Evolutionary conservation across 2,797 vertebrate species (phyloP), one percentile per base, ranked within the genome.

Genomic region (Megalops cyprinoides): DNA sequence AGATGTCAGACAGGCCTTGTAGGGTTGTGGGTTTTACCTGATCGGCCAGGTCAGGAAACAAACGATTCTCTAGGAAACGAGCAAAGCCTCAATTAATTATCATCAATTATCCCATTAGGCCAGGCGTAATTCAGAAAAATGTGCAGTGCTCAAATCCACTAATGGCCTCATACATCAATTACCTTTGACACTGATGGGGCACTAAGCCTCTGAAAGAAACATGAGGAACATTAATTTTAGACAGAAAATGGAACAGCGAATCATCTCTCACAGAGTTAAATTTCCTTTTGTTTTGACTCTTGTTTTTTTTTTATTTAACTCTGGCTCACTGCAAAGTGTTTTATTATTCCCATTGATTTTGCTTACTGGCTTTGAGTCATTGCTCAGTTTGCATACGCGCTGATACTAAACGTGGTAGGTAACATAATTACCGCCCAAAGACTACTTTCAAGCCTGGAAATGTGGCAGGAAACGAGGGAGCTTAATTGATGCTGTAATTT

Each of bases 91-190:
- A 9, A 79, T 79, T 69, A 69, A 71, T 71, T 79, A 71, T 79
- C 31, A 71, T 69, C 67, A 25, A 71, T 31, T 3, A 31, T 31
- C 31, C 55, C 60, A 42, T 79, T 71, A 69, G 62, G 78, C 14
- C 14, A 31, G 46, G 34, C 48, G 31, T 53, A 71, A 71, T 79
- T 5, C n/a, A 56, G 23, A 56, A 46, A 79, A 56, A 79, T 44
- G 34, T 56, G n/a, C 8, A 28, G 34, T 44, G 23, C 31, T 55
- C 53, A 80, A 74, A 60, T 46, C n/a, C 55, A 48, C 53, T 80
- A 74, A 60, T 48, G 42, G 53, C 46, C 42, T 15, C 55, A 48
- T 74, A 56, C 74, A 79, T 74, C 69, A 74, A 48, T 79, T 48
- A 60, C 39, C 6, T 48, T 37, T 75, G 51, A 25, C 55, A 75